Evolutionary conservation across 2,888 invertebrate genomes (phyloP).

Genomic region (Diadegma fenestrale): DNA sequence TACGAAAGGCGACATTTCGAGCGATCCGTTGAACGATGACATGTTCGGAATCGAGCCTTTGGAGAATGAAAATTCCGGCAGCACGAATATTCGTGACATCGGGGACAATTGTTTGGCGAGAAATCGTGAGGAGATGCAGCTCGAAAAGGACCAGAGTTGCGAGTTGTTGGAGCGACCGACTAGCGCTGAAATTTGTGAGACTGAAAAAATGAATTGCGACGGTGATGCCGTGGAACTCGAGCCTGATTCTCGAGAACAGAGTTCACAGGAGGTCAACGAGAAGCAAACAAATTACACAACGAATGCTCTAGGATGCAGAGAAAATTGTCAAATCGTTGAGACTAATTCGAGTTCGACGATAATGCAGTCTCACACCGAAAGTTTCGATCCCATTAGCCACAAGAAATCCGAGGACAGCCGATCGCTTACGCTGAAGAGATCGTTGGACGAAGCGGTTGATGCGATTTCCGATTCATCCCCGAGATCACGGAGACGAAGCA

Average conservation of each 20-base stretch:
- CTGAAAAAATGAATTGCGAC: constrained; percentile 32
- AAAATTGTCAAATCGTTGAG: constrained; percentile 25
- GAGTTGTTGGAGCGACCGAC: constrained; percentile 21
- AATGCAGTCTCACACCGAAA: constrained; percentile 59
- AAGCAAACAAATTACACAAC: constrained; percentile 5
- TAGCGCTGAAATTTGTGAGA: constrained; percentile 23
- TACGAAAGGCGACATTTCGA: constrained; percentile 58
- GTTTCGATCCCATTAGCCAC: constrained; percentile 65
- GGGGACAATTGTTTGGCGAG: constrained; percentile 45
- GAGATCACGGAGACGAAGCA: constrained; percentile 77
- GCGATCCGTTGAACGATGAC: constrained; percentile 55
- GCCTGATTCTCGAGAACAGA: not conserved
- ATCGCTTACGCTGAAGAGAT: constrained; percentile 79
- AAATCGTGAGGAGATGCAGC: constrained; percentile 37
- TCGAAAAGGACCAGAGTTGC: constrained; percentile 24
- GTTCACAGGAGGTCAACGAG: constrained; percentile 1
- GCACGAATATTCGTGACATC: constrained; percentile 19
- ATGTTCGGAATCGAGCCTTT: constrained; percentile 55
- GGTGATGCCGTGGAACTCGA: constrained; percentile 10
- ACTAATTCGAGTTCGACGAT: constrained; percentile 25
- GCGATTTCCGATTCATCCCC: constrained; percentile 61
- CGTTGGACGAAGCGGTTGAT: constrained; percentile 57
- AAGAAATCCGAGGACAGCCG: constrained; percentile 78
- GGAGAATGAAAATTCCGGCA: constrained; percentile 37
- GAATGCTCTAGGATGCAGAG: constrained; percentile 3